These are phyloP conservation scores for Diuraphis noxia DNA, from an alignment of 1,140 invertebrate species.

Conservation along the genomic window DNA sequence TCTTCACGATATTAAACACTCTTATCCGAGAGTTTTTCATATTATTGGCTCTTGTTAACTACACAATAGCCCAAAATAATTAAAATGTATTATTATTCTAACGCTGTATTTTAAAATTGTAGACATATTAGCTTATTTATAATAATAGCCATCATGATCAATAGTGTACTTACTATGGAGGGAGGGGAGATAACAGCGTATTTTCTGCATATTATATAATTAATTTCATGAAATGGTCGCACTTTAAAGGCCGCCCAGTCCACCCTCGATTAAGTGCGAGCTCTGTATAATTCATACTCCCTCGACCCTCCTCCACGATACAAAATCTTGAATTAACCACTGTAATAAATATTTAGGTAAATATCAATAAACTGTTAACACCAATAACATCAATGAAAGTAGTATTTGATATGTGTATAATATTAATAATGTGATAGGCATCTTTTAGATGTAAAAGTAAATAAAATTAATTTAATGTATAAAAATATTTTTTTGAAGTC, in stretches of 20 bases:
- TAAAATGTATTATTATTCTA: background rate
- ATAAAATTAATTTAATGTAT: too few species aligned
- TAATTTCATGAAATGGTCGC: background rate
- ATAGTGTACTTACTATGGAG: background rate
- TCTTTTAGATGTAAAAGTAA: too few species aligned
- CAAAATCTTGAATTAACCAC: too few species aligned
- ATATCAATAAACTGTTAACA: too few species aligned
- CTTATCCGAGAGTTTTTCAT: background rate
- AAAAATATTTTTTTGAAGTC: too few species aligned
- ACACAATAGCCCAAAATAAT: background rate
- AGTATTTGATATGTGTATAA: too few species aligned
- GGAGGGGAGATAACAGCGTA: fast-evolving
- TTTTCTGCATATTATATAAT: background rate
- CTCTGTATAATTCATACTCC: background rate
- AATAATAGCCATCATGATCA: background rate
- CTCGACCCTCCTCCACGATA: too few species aligned
- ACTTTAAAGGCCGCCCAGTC: background rate
- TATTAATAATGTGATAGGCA: too few species aligned
- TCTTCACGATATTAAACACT: background rate
- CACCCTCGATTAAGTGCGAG: background rate
- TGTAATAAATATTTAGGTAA: too few species aligned
- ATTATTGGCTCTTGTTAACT: background rate
- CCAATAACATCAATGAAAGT: too few species aligned
- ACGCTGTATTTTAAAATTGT: background rate
- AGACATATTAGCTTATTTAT: background rate